phyloP scores from a whole-genome alignment of 2,113 vertebrate genomes.

The Heteronetta atricapilla region DNA sequence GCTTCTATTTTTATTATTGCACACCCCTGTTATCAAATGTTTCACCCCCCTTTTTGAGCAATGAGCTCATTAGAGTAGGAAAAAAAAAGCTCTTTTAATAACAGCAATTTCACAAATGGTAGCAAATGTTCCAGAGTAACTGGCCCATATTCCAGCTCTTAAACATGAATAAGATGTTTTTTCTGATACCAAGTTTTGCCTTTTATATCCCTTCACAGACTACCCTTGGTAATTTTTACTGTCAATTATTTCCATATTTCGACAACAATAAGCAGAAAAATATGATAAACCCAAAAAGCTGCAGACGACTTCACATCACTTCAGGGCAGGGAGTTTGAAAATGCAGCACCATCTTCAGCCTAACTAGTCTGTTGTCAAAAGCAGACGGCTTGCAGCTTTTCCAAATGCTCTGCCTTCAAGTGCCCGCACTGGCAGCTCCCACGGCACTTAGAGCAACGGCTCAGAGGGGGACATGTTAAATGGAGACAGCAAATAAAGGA shows the following conservation, averaged over 20 bases:
- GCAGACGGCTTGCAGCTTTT: background rate
- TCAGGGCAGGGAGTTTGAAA: background rate
- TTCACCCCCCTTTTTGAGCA: background rate
- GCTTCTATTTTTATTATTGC: background rate
- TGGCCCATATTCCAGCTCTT: background rate
- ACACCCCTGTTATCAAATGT: background rate
- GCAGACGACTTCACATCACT: background rate
- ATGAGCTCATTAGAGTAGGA: background rate
- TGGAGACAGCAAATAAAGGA: background rate
- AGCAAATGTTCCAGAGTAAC: background rate
- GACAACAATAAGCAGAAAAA: background rate
- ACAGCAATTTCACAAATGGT: rapidly evolving
- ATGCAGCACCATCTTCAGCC: background rate
- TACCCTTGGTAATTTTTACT: background rate
- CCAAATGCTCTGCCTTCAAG: background rate
- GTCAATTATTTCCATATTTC: background rate
- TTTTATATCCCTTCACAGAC: background rate
- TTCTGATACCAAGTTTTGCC: background rate
- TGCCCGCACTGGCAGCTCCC: background rate
- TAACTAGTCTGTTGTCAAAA: background rate
- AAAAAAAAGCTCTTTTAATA: background rate
- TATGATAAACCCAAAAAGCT: background rate
- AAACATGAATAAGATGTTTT: background rate
- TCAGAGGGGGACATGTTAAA: background rate
- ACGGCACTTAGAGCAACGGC: background rate